Base-by-base conservation (phyloP, 2,797 vertebrate genomes). In the Lepus oiostolus region DNA sequence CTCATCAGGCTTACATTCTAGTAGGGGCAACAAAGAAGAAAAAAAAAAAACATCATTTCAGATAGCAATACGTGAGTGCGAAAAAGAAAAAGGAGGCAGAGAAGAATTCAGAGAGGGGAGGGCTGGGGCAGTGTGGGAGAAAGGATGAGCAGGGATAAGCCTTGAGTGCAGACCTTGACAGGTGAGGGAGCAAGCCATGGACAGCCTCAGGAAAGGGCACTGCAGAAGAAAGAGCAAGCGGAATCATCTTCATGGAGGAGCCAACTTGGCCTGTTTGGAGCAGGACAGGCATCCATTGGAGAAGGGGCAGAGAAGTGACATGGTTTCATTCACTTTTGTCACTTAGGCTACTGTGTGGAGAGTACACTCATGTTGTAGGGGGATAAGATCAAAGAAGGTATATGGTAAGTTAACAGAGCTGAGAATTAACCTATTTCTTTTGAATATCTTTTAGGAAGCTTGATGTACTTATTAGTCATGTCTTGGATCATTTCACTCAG, bases 361-460 rank as follows among this genome's bases (percentile, higher is more conserved):
- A 87, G 60, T 60, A 60, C 24, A 76, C 3, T 35, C 42, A 47
- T 47, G 42, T 47, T 47, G 8, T 19, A 70, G 42, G 10, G 67
- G 13, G 16, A 42, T 35, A 91, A 74, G 30, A 35, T 67, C 30
- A 72, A 58, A 79, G 87, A 30, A 17, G n/a, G n/a, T 52, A 67
- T 42, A 62, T 1, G 71, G 58, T 63, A 85, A 47, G 42, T 30
- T 63, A 91, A 82, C 16, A 85, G 2, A 54, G 35, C 28, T 87
- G 70, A 91, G 32, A 91, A 84, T 90, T 63, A 82, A 70, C 52
- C 54, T 2, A 26, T 85, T 54, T 72, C 30, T 68, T 92, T 54
- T 62, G 47, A 80, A 91, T 65, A 47, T 2, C 17, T 67, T 72
- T 90, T 85, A 38, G 72, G 88, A 85, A 58, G 30, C 17, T 81